Conservation (phyloP, 2,888 invertebrate genomes). For the Ochropleura leucogaster region DNA sequence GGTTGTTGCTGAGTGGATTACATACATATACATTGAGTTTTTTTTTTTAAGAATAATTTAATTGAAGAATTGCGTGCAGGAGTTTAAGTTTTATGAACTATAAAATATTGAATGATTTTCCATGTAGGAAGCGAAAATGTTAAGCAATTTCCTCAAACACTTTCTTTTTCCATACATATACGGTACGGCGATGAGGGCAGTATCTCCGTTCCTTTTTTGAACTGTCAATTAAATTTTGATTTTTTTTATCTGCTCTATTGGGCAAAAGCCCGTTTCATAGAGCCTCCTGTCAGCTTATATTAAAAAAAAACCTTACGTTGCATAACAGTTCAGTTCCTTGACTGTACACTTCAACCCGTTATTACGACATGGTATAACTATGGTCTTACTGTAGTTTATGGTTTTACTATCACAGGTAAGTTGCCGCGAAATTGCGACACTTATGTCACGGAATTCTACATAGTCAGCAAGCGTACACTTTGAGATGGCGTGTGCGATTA, state of each 20-base stretch:
- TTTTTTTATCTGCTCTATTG: background rate
- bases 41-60: background rate
- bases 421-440: conserved; percentile 1
- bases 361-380: background rate
- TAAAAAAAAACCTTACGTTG: background rate
- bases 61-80: background rate
- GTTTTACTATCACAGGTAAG: background rate
- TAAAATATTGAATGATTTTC: background rate
- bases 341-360: background rate
- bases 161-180: background rate
- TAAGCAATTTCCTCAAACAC: background rate
- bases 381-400: background rate
- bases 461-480: conserved; percentile 10
- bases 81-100: background rate
- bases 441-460: conserved; percentile 10
- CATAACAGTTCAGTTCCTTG: background rate
- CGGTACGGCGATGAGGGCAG: background rate
- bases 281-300: no score
- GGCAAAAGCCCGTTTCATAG: background rate
- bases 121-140: background rate
- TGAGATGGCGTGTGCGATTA: conserved; percentile 3
- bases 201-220: background rate
- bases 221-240: background rate
- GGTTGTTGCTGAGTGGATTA: conserved; percentile 37
- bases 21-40: conserved; percentile 28